phyloP scores from a whole-genome alignment of 2,888 invertebrate species.

The Eupithecia tripunctaria region DNA sequence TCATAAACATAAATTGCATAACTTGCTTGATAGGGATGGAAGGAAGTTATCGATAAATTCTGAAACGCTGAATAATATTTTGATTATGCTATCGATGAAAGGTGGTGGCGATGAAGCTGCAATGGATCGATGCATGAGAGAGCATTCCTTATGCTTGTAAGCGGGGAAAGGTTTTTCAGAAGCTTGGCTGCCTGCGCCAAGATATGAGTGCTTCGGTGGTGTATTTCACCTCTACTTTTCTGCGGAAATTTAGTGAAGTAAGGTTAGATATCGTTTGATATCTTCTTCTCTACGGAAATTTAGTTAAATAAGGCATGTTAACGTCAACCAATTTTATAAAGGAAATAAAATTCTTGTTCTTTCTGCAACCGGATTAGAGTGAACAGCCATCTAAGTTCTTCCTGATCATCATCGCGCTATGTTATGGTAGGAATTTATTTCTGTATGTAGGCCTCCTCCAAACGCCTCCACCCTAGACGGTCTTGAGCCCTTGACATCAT shows the following conservation, averaged over 20 bases:
- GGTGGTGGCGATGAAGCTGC: not conserved
- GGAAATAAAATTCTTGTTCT: not conserved
- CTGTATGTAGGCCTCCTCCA: no score
- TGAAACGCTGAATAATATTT: not conserved
- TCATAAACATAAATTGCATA: conserved; percentile 62
- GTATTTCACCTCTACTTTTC: not conserved
- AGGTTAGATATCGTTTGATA: no score
- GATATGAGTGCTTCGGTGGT: not conserved
- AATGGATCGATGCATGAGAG: not conserved
- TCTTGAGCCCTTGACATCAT: no score
- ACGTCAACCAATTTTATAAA: not conserved
- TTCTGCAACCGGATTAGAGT: not conserved
- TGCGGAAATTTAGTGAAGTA: not conserved
- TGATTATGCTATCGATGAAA: not conserved
- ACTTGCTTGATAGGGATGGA: conserved; percentile 54
- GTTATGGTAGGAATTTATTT: no score
- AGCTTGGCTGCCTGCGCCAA: not conserved
- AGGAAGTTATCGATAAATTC: conserved; percentile 23
- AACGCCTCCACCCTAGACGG: no score
- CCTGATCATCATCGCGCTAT: no score
- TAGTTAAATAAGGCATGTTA: no score
- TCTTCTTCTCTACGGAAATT: not conserved
- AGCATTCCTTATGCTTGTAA: not conserved
- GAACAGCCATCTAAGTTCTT: not conserved
- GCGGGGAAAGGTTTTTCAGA: not conserved